Evolutionary conservation across 2,113 vertebrate genomes (phyloP).

Genomic region (Ibidorhyncha struthersii): DNA sequence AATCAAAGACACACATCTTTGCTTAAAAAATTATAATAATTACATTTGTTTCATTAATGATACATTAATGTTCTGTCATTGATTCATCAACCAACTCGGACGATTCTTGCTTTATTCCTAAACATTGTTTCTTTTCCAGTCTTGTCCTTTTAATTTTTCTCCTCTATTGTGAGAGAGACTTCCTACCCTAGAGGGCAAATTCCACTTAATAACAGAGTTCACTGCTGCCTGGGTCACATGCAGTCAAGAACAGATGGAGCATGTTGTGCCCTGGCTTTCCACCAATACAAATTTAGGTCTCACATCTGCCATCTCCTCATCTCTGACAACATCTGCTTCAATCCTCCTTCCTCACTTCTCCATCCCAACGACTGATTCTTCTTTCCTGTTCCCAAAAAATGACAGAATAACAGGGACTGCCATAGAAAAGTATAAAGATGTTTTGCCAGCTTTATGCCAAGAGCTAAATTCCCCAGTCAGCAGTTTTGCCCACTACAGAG

Average conservation of each 20-base stretch:
- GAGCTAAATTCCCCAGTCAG: not conserved
- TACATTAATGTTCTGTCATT: not conserved
- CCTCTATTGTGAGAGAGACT: not conserved
- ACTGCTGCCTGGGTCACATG: not conserved
- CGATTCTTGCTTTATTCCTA: not conserved
- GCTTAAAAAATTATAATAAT: not conserved
- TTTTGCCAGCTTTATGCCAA: not conserved
- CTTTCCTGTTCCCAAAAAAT: not conserved
- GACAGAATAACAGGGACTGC: not conserved
- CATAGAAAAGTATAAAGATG: not conserved
- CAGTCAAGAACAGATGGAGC: not conserved
- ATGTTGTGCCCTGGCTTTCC: not conserved
- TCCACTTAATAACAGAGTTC: not conserved
- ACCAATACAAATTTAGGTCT: not conserved
- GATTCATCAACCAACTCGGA: not conserved
- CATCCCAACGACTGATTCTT: not conserved
- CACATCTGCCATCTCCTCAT: constrained; percentile 1
- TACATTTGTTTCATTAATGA: not conserved
- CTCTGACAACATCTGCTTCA: not conserved
- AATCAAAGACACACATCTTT: not conserved
- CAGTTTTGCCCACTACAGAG: not conserved
- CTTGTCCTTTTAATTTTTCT: not conserved
- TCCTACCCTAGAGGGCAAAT: not conserved
- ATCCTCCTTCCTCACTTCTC: not conserved
- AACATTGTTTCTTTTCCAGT: not conserved